Base-by-base conservation (phyloP, 2,113 vertebrate species). In the Heptranchias perlo region DNA sequence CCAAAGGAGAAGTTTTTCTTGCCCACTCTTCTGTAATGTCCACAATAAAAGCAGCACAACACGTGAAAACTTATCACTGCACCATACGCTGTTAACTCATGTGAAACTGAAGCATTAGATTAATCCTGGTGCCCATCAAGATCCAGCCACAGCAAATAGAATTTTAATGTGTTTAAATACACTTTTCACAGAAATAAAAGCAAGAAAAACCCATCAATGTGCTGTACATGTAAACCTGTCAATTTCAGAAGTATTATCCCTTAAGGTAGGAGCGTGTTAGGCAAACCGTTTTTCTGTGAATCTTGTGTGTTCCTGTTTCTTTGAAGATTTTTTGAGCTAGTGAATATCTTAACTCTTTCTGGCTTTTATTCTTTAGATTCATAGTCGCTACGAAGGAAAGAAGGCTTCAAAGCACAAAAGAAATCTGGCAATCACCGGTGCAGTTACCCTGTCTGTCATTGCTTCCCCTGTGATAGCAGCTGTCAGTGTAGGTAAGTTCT, bases 391-490 rank as follows among this genome's bases (percentile, higher is more conserved):
- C 1, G 99, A 99, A 96, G 98, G 99, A 95, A 99, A 98, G 98
- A 99, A 99, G 97, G 98, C 98, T 18, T 99, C 99, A 35, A 99
- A 98, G 96, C 99, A 99, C 97, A 98, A 98, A 96, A 98, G 99
- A 97, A 99, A 99, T 97, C 97, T 99, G 97, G 99, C 99, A 97
- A 99, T 99, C 96, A 99, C 99, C 0, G 99, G 99, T 10, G 99
- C 99, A 61, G 99, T 99, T 97, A 99, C 99, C 96, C 96, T 99
- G 97, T 99, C 99, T 0, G 98, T 99, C 97, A 98, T 99, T 61
- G 99, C 99, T 3, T 99, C 99, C 44, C 99, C 99, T 0, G 99
- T 99, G 96, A 99, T 99, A 44, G 99, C 99, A 62, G 99, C 99
- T 25, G 99, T 99, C 97, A 99, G 99, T 94, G 99, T 99, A 5